phyloP scores from a whole-genome alignment of 2,888 invertebrate genomes.

The Cordylochernes scorpioides region DNA sequence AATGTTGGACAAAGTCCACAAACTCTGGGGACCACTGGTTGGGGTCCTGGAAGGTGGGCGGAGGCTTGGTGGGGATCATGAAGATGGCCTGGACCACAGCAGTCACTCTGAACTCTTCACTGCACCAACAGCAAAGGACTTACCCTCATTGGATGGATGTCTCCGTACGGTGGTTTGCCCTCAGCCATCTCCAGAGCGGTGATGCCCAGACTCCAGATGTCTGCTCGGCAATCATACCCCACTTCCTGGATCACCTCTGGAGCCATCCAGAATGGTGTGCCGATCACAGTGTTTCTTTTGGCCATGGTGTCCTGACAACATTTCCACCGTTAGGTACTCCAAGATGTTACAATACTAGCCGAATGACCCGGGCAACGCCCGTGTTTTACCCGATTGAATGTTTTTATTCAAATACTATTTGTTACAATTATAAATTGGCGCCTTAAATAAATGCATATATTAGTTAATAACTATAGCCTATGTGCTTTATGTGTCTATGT shows the following conservation, averaged over 20 bases:
- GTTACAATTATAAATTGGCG: no score
- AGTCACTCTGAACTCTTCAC: no score
- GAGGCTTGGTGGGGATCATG: slow-evolving; percentile 98
- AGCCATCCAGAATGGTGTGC: slow-evolving; percentile 95
- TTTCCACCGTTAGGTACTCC: no score
- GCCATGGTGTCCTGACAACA: slow-evolving; percentile 98
- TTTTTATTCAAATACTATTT: no score
- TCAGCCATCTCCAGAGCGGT: slow-evolving; percentile 99
- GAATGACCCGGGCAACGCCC: no score
- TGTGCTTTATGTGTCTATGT: no score
- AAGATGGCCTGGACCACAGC: no score
- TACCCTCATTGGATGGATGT: slow-evolving; percentile 35
- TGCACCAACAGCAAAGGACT: slow-evolving; percentile 15
- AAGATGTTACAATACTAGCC: no score
- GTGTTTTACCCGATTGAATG: no score
- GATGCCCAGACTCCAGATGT: slow-evolving; percentile 81
- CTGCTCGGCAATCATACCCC: slow-evolving; percentile 93
- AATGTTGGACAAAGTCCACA: slow-evolving; percentile 70
- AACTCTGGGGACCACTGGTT: slow-evolving; percentile 89
- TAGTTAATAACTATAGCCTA: no score
- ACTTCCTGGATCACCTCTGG: slow-evolving; percentile 95
- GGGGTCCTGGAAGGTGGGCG: slow-evolving; percentile 85
- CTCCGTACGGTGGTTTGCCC: slow-evolving; percentile 80
- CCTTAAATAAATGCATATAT: no score
- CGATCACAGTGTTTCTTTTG: slow-evolving; percentile 80